These are phyloP conservation scores for Orthonyx spaldingii DNA, from an alignment of 2,113 vertebrate species.

Conservation along the genomic window DNA sequence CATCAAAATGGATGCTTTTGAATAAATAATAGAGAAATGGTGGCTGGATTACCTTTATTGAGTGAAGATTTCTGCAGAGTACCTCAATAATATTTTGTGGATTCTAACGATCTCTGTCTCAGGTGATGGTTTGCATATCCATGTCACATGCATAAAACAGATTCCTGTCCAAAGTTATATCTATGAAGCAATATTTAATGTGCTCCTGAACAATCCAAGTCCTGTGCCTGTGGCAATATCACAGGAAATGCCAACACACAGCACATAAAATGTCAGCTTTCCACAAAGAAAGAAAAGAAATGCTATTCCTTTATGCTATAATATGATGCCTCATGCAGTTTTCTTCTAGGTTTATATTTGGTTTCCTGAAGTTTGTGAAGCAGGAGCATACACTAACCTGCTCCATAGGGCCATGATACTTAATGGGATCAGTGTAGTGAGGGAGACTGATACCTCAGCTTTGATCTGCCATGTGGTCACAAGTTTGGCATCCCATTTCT, in stretches of 20 bases:
- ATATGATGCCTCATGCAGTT: neutral
- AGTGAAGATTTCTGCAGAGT: neutral
- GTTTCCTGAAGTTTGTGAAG: neutral
- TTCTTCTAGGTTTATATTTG: constrained; percentile 3
- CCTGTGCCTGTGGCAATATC: constrained; percentile 37
- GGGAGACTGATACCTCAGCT: neutral
- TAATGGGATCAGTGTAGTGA: neutral
- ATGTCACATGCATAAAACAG: neutral
- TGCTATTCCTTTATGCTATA: neutral
- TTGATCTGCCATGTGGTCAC: neutral
- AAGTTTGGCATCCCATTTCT: neutral
- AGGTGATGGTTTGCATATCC: neutral
- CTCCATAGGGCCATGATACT: neutral
- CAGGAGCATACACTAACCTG: neutral
- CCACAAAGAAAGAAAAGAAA: constrained; percentile 20
- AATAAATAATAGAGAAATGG: neutral
- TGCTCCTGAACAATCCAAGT: constrained; percentile 18
- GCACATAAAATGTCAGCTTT: constrained; percentile 51
- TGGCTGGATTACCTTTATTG: neutral
- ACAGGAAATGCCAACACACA: constrained; percentile 44
- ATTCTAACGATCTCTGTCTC: neutral
- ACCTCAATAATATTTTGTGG: neutral
- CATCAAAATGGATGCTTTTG: neutral
- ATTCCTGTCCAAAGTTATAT: constrained; percentile 15
- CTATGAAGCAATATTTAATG: constrained; percentile 28